Evolutionary conservation across 2,113 vertebrate genomes (phyloP), one percentile per base, ranked within the genome.

Genomic region (Petroica traversi): DNA sequence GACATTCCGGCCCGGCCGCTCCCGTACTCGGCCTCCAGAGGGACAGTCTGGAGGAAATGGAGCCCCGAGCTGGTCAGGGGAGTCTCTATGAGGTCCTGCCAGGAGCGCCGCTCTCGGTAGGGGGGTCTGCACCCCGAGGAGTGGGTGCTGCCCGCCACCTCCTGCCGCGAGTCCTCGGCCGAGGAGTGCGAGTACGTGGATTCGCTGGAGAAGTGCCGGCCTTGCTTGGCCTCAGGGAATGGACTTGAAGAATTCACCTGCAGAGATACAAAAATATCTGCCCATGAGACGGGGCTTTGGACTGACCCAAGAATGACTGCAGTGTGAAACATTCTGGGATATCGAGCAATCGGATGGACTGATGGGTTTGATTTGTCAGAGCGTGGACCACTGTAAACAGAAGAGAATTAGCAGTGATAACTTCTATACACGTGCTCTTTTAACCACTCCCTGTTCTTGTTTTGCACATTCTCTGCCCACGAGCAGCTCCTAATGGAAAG

Each of bases 31-130:
- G 92, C 29, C 14, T 99, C 98, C 2, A 93, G 97, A 12, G 98
- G 98, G 11, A 97, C 97, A 10, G 99, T 99, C 97, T 99, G 99
- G 28, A 99, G 98, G 95, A 99, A 98, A 92, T 99, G 99, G 67
- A 99, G 98, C 58, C 99, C 98, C 5, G 99, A 98, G 68, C 98
- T 99, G 94, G 97, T 98, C 11, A 98, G 25, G 0, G 97, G 98
- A 8, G 98, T 99, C 95, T 99, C 98, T 19, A 99, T 98, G 43
- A 99, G 98, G 86, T 99, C 98, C 97, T 99, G 98, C 99, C 98
- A 99, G 1, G 99, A 99, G 49, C 98, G 98, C 4, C 98, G 97
- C 62, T 99, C 98, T 36, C 98, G 97, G 95, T 98, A 98, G 54
- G 98, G 96, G 4, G 98, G 98, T 46, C 99, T 98, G 95, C 98